Base-by-base conservation (phyloP, 2,888 invertebrate species). In the Dolomedes plantarius region DNA sequence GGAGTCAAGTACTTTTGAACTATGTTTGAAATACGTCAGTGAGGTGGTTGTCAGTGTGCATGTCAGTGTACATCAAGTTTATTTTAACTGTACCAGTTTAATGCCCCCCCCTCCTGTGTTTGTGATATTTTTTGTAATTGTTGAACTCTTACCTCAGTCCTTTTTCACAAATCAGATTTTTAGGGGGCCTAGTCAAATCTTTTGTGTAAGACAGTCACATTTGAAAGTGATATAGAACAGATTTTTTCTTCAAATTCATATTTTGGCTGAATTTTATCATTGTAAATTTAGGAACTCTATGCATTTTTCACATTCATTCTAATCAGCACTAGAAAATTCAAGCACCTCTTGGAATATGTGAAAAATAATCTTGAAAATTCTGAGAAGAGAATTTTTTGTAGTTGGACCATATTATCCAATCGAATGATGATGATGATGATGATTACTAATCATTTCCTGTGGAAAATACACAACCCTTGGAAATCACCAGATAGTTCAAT, bases 71-170 rank as follows among this genome's bases (percentile, higher is more conserved):
- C 32, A 71, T 73, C 62, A 72, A 72, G 64, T 72, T 56, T 62
- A 31, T 81, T 80, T 82, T 75, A 76, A 73, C 77, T 67, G 36
- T 83, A 83, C 72, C 73, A 77, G 67, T 82, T 77, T 74, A 80
- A 67, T 36, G 65, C 76, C 76, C 83, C 76, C 83, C n/a, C 71
- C 62, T 65, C 68, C 69, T 56, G 71, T 83, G 71, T 76, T 76
- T 83, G 82, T 83, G 82, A 76, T 73, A 76, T 46, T 65, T 46
- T 72, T 77, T 62, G 71, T 75, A 32, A 65, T 65, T 71, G 23
- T 71, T 77, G 41, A 77, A 83, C 82, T 72, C 31, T 69, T 77
- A 83, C 83, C 77, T 83, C 83, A 83, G 32, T 72, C 77, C 77
- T 71, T 73, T 72, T 69, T 69, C 41, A 83, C 77, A 73, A 73